Conservation (phyloP, 2,797 vertebrate species). For the Tokudaia tokunoshimensis region DNA sequence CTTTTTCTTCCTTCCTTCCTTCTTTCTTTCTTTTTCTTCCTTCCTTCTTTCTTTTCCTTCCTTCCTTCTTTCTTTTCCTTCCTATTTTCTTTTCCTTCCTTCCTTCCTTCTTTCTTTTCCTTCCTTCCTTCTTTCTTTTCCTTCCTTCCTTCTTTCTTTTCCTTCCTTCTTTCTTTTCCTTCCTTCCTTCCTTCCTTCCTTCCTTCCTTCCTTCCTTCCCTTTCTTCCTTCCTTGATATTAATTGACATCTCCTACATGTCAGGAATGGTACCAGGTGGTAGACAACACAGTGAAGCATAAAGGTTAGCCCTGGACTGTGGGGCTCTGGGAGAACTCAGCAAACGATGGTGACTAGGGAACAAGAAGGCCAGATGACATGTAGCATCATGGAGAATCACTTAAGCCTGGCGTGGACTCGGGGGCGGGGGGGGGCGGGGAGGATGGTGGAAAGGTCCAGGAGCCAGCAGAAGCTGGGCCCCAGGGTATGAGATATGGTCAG, state of each 20-base stretch:
- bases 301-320: background rate
- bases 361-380: background rate
- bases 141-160: no score
- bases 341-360: background rate
- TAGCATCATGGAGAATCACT: background rate
- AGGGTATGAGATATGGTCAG: background rate
- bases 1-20: no score
- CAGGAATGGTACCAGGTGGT: background rate
- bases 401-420: background rate
- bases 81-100: no score
- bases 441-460: no score
- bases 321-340: background rate
- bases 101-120: rapidly evolving
- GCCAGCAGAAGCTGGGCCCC: background rate
- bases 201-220: no score
- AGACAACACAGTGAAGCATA: background rate
- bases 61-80: no score
- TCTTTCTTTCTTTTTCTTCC: no score
- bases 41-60: no score
- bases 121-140: background rate
- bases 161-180: no score
- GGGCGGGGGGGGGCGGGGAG: no score
- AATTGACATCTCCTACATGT: background rate
- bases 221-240: background rate
- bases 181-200: no score